Evolutionary conservation across 2,888 invertebrate species (phyloP), one percentile per base, ranked within the genome.

Genomic region (Pachycephus smyrnensis): DNA sequence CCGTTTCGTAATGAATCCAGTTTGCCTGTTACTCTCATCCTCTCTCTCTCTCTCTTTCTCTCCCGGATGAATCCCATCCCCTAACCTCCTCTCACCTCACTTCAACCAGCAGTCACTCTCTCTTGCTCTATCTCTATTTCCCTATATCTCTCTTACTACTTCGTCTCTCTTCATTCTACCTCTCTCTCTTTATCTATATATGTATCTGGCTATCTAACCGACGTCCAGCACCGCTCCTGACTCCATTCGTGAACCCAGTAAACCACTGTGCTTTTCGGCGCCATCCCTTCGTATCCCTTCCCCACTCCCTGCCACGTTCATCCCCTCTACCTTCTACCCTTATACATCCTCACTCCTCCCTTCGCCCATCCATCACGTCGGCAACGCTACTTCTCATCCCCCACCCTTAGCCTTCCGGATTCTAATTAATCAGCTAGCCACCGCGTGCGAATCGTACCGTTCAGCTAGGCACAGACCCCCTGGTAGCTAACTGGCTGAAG

Each of bases 401-500:
- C 69, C 69, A 68, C 78, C 79, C 76, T 74, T 40, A 12, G 77
- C 78, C 77, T 79, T 77, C 81, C 80, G 88, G 88, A 86, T 89
- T 88, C 89, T 90, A 89, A 90, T 89, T 89, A 89, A 90, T 90
- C 89, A 90, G 86, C 89, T 89, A 88, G 87, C 83, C 85, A 82
- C 84, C 81, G 80, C 76, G 79, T 84, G 85, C 86, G 85, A 74
- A 74, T 33, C 36, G 74, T 74, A 30, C 36, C 74, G 74, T 9
- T 23, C 55, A 55, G 55, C 23, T 55, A 23, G 9, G 9, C 1
- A 23, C 55, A 55, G 55, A 55, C 23, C 55, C 55, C 55, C 23
- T n/a, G n/a, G 23, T 55, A 3, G 23, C 9, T 55, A 55, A 55
- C 55, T 55, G 55, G 23, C 23, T 23, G 23, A 55, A 55, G 23